Base-by-base conservation (phyloP, 2,888 invertebrate genomes). In the Lycaena phlaeas region DNA sequence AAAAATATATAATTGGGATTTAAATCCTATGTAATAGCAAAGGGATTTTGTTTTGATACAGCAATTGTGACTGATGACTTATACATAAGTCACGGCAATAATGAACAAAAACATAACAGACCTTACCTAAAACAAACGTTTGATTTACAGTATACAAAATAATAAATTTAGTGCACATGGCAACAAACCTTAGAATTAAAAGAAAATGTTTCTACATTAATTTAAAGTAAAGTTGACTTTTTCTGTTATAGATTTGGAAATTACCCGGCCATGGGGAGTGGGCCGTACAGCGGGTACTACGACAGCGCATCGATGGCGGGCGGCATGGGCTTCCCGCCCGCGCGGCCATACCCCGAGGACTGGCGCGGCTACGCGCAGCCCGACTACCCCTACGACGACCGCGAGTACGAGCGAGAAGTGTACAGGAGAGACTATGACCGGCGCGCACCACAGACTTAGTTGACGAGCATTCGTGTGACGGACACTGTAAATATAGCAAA, bases 351-450 rank as follows among this genome's bases (percentile, higher is more conserved):
- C 57, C 72, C 78, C 2, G 81, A 79, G n/a, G 84, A 85, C 41
- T 85, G 85, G 85, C 77, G 85, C 38, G 73, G 74, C 40, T 85
- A 85, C 59, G 54, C 68, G 14, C 77, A 72, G 49, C 65, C 78
- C 9, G 88, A 87, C 51, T 87, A 87, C 48, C 59, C 72, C 5
- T 85, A 85, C 56, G 81, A 81, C 18, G 87, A 87, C 42, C 82
- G 88, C 52, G 87, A 84, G 41, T 84, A 81, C 44, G 85, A 85
- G 49, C 74, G 82, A 29, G 88, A 87, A 48, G 87, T 88, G 53
- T 78, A 90, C 68, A 56, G 89, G 43, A 71, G 89, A 45, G 90
- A 90, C 56, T 89, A 89, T 54, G 90, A 90, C 57, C 78, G 89
- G 45, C 85, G 89, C 50, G 89, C 89, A 44, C 88, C 89, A 26